Percentiles rank a stretch among this genome's conserved stretches.
Evolutionary conservation across 2,888 invertebrate species (phyloP).

Genomic region (Caradrina kadenii): DNA sequence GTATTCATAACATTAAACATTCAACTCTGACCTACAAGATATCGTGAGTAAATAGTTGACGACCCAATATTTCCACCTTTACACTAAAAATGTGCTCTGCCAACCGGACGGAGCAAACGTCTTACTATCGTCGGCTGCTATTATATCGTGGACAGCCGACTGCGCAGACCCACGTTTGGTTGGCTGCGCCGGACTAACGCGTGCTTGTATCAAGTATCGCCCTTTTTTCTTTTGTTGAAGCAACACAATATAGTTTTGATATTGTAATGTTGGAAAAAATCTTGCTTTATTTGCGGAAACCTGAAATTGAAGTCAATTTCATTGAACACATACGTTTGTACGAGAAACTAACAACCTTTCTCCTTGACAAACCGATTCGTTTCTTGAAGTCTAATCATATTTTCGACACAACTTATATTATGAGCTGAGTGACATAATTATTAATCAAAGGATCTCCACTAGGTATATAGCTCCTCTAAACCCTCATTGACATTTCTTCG

Average conservation of each 20-base stretch:
- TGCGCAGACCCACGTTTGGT: constrained; percentile 14
- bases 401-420: not conserved
- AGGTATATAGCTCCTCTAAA: not conserved
- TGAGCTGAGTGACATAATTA: not conserved
- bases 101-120: constrained; percentile 14
- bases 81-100: constrained; percentile 9
- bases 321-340: not conserved
- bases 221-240: constrained; percentile 22
- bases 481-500: not conserved
- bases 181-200: constrained; percentile 4
- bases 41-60: constrained; percentile 27
- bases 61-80: constrained; percentile 26
- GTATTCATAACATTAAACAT: constrained; percentile 2
- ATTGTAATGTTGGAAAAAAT: constrained; percentile 1
- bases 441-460: not conserved
- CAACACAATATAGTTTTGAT: constrained; percentile 1
- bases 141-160: constrained; percentile 15
- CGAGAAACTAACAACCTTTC: not conserved
- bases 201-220: constrained; percentile 21
- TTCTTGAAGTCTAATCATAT: not conserved
- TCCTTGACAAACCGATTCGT: too few relatives aligned
- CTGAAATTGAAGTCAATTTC: not conserved
- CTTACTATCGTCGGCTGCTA: constrained; percentile 1
- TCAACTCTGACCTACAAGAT: constrained; percentile 11
- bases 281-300: not conserved